Evolutionary conservation across 1,140 invertebrate species (phyloP).

Genomic region (Penaeus indicus): DNA sequence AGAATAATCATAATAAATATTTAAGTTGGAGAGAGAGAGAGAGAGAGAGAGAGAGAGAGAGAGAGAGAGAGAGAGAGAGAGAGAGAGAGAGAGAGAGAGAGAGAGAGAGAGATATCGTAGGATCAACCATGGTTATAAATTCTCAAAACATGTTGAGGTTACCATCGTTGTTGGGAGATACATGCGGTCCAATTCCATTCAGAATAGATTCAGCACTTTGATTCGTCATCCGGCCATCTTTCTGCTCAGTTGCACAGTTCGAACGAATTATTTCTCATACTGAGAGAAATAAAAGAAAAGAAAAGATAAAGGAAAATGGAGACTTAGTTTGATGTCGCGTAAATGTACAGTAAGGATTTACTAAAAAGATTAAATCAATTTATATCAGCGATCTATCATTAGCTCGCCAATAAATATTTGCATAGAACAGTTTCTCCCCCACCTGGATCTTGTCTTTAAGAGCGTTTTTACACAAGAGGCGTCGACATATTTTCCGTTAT

Average conservation of each 20-base stretch:
- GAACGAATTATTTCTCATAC: not conserved
- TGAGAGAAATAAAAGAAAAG: not conserved
- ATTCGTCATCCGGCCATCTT: not conserved
- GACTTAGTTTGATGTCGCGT: too few species aligned
- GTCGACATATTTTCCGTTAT: slow-evolving; percentile 16
- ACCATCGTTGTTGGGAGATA: slow-evolving; percentile 22
- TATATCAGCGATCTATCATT: slow-evolving; percentile 26
- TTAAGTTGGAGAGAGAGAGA: too few species aligned
- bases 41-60: too few species aligned
- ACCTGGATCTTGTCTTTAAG: slow-evolving; percentile 9
- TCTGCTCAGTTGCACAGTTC: not conserved
- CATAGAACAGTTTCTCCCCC: slow-evolving; percentile 23
- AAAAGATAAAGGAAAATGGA: too few species aligned
- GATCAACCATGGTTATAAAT: slow-evolving; percentile 31
- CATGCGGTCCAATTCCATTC: slow-evolving; percentile 22
- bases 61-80: not conserved
- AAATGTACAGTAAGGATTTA: too few species aligned
- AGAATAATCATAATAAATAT: too few species aligned
- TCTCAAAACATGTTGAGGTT: slow-evolving; percentile 33
- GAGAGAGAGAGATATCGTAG: not conserved
- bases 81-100: too few species aligned
- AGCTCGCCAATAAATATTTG: not conserved
- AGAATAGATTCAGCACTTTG: slow-evolving; percentile 3
- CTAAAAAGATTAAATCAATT: not conserved
- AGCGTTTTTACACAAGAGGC: slow-evolving; percentile 6